Evolutionary conservation across 1,140 invertebrate genomes (phyloP).

Genomic region (Lasioglossum albipes): DNA sequence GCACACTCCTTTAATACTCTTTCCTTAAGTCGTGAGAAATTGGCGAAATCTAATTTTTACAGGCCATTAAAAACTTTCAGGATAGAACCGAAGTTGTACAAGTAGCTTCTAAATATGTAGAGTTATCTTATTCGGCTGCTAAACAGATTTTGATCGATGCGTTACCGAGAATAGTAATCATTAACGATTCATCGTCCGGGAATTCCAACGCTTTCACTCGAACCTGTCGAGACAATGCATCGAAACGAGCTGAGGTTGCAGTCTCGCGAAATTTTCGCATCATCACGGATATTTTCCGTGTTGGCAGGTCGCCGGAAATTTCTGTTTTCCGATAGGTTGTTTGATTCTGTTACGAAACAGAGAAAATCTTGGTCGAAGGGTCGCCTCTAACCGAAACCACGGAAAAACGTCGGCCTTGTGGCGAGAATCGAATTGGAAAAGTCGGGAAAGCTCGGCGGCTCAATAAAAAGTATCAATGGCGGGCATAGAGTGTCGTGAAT

Average conservation of each 20-base stretch:
- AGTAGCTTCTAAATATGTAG: no score
- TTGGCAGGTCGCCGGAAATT: slow-evolving; percentile 4
- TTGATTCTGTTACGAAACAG: slow-evolving; percentile 18
- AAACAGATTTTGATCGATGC: neutral
- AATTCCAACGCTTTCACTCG: neutral
- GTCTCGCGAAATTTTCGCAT: neutral
- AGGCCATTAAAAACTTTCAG: no score
- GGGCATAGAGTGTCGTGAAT: slow-evolving; percentile 48
- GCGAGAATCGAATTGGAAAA: slow-evolving; percentile 58
- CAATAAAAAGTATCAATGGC: slow-evolving; percentile 55
- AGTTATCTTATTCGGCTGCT: no score
- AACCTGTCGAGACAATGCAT: neutral
- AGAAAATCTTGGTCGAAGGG: slow-evolving; percentile 3
- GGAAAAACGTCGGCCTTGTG: slow-evolving; percentile 28
- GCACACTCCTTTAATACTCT: no score
- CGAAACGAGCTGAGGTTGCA: neutral
- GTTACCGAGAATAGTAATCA: neutral
- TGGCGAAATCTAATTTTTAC: no score
- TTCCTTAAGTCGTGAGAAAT: no score
- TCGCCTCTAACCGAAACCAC: neutral
- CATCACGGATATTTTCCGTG: neutral
- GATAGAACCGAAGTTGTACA: no score
- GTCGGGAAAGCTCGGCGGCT: slow-evolving; percentile 39
- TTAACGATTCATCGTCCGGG: neutral
- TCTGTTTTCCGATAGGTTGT: slow-evolving; percentile 8